Evolutionary conservation across 2,113 vertebrate genomes (phyloP).

Genomic region (Ploceus nigricollis): DNA sequence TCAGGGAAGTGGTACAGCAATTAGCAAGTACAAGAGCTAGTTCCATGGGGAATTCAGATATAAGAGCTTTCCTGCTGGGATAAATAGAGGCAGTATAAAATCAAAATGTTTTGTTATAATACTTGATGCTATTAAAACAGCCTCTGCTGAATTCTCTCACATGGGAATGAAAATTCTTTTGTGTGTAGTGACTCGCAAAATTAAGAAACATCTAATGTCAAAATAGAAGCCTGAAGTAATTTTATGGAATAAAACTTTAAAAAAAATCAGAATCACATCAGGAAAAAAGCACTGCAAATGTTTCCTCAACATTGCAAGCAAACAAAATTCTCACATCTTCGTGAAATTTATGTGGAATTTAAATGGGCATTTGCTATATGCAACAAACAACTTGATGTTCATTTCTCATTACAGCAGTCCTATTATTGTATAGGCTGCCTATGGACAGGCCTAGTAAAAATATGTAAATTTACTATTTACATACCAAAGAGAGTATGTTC

Average conservation of each 20-base stretch:
- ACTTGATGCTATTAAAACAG: conserved; percentile 35
- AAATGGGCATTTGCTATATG: neutral
- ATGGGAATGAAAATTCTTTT: conserved; percentile 19
- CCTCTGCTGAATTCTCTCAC: conserved; percentile 26
- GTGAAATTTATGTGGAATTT: conserved; percentile 1
- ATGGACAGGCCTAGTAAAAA: neutral
- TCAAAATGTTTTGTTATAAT: conserved; percentile 40
- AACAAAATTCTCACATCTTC: neutral
- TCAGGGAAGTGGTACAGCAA: conserved; percentile 35
- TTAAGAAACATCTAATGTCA: conserved; percentile 20
- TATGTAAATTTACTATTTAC: neutral
- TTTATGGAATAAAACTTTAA: neutral
- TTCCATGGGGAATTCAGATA: conserved; percentile 43
- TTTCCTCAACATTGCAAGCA: neutral
- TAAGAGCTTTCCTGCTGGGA: conserved; percentile 49
- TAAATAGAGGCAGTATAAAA: conserved; percentile 37
- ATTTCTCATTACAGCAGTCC: neutral
- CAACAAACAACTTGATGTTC: neutral
- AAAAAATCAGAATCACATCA: neutral
- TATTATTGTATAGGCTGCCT: neutral
- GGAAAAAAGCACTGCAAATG: neutral
- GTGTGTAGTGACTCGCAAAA: conserved; percentile 1
- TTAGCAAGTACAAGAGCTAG: conserved; percentile 50
- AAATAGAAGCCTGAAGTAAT: neutral
- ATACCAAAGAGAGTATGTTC: neutral